phyloP scores from a whole-genome alignment of 2,888 invertebrate species.

The Acanthococcus lagerstroemiae region DNA sequence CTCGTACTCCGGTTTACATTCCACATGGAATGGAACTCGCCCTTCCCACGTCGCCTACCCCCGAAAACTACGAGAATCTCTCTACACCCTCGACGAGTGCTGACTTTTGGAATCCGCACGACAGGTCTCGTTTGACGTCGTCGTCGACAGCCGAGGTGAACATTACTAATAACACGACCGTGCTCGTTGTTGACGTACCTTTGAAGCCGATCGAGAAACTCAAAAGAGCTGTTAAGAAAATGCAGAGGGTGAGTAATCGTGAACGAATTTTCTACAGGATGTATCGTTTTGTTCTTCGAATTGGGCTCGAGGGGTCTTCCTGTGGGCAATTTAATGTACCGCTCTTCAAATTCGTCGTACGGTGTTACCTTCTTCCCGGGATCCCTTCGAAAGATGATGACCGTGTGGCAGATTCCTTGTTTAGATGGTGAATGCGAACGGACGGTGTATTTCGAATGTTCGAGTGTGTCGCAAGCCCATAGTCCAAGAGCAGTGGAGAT shows the following conservation, averaged over 20 bases:
- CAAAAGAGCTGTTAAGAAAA: conserved; percentile 33
- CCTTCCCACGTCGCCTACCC: conserved; percentile 6
- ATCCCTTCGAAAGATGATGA: too few relatives aligned
- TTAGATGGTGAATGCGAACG: too few relatives aligned
- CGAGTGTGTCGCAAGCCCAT: too few relatives aligned
- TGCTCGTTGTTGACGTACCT: conserved; percentile 32
- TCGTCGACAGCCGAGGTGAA: conserved; percentile 13
- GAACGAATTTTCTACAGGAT: too few relatives aligned
- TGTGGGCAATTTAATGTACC: too few relatives aligned
- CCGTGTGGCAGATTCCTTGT: too few relatives aligned
- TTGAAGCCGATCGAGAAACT: conserved; percentile 33
- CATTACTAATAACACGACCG: conserved; percentile 28
- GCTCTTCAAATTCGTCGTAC: background rate
- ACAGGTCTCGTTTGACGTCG: conserved; percentile 20
- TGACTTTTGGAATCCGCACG: conserved; percentile 14
- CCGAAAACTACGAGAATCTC: conserved; percentile 5
- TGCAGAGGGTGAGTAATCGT: conserved; percentile 34
- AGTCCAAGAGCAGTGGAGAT: too few relatives aligned
- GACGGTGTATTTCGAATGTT: too few relatives aligned
- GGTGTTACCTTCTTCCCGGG: too few relatives aligned
- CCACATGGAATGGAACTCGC: conserved; percentile 25
- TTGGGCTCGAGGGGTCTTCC: background rate
- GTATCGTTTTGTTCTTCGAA: background rate
- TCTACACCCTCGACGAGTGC: background rate
- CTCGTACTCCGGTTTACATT: conserved; percentile 25